phyloP scores from a whole-genome alignment of 1,140 invertebrate species.

The Drosophila subobscura region DNA sequence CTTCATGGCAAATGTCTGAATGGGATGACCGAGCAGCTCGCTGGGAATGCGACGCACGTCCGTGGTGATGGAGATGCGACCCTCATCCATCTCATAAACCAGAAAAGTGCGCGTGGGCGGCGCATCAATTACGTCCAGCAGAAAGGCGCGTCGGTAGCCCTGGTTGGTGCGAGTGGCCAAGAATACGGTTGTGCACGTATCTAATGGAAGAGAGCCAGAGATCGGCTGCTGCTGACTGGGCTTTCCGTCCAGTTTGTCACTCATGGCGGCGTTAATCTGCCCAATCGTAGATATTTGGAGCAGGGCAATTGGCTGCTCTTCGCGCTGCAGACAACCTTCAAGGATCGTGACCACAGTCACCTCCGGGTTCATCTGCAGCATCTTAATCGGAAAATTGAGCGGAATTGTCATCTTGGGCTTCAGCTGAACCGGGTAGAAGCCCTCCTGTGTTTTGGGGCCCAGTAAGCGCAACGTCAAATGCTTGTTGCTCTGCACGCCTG shows the following conservation, averaged over 20 bases:
- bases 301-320: conserved; percentile 29
- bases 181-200: conserved; percentile 3
- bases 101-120: conserved; percentile 26
- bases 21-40: conserved; percentile 29
- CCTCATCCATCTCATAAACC: conserved; percentile 68
- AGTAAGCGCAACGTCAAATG: conserved; percentile 34
- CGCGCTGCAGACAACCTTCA: neutral
- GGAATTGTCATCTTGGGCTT: conserved; percentile 45
- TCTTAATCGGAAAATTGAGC: conserved; percentile 37
- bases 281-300: conserved; percentile 45
- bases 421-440: conserved; percentile 40
- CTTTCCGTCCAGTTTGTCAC: conserved; percentile 7
- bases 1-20: conserved; percentile 42
- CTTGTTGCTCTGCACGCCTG: conserved; percentile 46
- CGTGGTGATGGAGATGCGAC: conserved; percentile 30
- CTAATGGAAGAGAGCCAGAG: conserved; percentile 15
- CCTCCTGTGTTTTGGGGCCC: conserved; percentile 27
- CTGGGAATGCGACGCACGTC: conserved; percentile 50
- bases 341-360: conserved; percentile 35
- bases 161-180: conserved; percentile 41
- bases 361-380: conserved; percentile 32
- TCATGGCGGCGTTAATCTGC: conserved; percentile 41
- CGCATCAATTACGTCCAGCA: conserved; percentile 41
- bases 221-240: neutral
- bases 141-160: conserved; percentile 54